Evolutionary conservation across 2,113 vertebrate species (phyloP), one percentile per base, ranked within the genome.

Genomic region (Taxidea taxus): DNA sequence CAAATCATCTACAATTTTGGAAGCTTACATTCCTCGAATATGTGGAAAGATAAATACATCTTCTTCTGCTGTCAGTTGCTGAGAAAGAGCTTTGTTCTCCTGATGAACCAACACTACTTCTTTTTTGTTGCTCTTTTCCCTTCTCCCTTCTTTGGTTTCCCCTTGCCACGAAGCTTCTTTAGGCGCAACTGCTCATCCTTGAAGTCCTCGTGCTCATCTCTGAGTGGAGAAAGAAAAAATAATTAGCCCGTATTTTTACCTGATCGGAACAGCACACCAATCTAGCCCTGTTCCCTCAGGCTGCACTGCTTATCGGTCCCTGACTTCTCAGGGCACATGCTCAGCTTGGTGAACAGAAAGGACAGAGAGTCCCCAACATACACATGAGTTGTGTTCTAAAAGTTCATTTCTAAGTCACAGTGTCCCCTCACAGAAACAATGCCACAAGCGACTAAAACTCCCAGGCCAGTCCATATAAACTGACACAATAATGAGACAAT

Each of bases 141-240:
- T 97, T 99, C 99, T 60, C 99, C 99, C 96, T 99, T 99, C 97
- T 99, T 99, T 1, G 99, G 99, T 54, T 99, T 99, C 78, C 99
- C 99, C 98, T 99, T 99, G 44, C 99, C 99, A 98, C 99, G 99
- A 11, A 99, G 99, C 86, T 99, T 99, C 98, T 98, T 99, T 92
- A 99, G 54, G 25, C 99, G 99, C 29, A 81, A 95, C 99, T 99
- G 99, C 97, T 99, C 99, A 3, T 99, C 99, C 96, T 98, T 99
- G 91, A 99, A 99, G 98, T 99, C 99, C 92, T 99, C 99, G 25
- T 99, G 99, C 94, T 99, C 99, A 64, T 99, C 99, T 98, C 99
- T 99, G 98, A 77, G 51, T 13, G 18, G 34, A 66, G 70, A 58
- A 21, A 93, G 89, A 94, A 82, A 62, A 37, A 34, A 82, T 58